phyloP scores from a whole-genome alignment of 2,888 invertebrate species.

The Bombylius discolor region DNA sequence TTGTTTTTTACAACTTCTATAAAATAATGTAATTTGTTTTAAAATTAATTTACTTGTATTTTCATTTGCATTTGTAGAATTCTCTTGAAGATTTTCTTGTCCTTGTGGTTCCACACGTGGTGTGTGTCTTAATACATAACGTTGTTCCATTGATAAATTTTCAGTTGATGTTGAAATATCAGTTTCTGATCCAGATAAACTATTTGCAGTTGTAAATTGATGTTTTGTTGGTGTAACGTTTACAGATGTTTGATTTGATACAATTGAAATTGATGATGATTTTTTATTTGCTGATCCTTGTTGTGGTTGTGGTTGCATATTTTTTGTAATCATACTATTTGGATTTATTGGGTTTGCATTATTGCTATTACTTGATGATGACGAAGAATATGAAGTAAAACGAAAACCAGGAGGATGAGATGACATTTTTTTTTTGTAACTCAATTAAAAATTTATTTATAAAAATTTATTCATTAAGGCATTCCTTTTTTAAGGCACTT shows the following conservation, averaged over 20 bases:
- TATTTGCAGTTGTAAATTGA: constrained; percentile 14
- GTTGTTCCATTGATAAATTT: constrained; percentile 73
- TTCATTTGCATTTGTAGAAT: constrained; percentile 22
- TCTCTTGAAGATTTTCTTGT: constrained; percentile 59
- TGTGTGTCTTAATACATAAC: constrained; percentile 56
- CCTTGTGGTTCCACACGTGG: constrained; percentile 82
- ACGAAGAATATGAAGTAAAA: constrained; percentile 16
- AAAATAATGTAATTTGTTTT: neutral
- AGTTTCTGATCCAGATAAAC: constrained; percentile 71
- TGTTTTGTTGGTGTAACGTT: constrained; percentile 7
- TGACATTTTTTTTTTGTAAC: constrained; percentile 14
- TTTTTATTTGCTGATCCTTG: constrained; percentile 7
- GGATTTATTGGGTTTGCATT: constrained; percentile 1
- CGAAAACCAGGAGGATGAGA: constrained; percentile 17
- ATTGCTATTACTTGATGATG: constrained; percentile 3
- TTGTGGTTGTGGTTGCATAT: constrained; percentile 11
- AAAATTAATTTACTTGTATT: neutral
- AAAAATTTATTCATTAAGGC: neutral
- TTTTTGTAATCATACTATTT: constrained; percentile 10
- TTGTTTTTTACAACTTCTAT: neutral
- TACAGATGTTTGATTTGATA: constrained; percentile 1
- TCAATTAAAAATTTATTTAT: neutral
- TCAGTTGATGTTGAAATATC: constrained; percentile 84
- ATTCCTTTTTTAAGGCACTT: neutral
- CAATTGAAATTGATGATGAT: constrained; percentile 5